Evolutionary conservation across 2,113 vertebrate species (phyloP).

Genomic region (Todiramphus chloris): DNA sequence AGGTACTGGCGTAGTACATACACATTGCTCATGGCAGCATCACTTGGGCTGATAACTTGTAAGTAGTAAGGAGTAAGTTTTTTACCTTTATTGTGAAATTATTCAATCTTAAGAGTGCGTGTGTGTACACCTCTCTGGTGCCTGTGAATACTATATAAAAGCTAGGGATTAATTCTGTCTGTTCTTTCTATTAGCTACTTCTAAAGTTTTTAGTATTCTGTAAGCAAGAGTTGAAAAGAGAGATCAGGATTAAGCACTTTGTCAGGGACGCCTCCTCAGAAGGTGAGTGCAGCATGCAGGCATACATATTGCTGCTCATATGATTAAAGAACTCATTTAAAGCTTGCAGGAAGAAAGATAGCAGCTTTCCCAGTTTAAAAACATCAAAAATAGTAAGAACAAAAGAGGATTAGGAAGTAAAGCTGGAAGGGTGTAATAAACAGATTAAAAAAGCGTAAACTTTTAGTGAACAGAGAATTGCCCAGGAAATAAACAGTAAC

Average conservation of each 20-base stretch:
- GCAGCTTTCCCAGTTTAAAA: not conserved
- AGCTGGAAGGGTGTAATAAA: not conserved
- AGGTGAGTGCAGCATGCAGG: not conserved
- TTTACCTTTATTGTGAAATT: not conserved
- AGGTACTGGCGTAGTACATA: rapidly evolving
- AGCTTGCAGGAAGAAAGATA: not conserved
- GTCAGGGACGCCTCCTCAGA: not conserved
- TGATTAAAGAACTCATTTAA: not conserved
- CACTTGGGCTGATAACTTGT: not conserved
- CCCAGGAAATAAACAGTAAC: not conserved
- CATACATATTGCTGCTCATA: not conserved
- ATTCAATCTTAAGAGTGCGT: not conserved
- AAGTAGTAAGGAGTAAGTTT: not conserved
- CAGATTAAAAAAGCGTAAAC: not conserved
- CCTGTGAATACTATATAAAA: not conserved
- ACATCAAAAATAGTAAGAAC: not conserved
- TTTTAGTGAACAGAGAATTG: not conserved
- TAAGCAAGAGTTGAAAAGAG: not conserved
- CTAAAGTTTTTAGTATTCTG: not conserved
- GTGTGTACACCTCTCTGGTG: not conserved
- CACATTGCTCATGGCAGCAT: not conserved
- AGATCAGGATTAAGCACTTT: not conserved
- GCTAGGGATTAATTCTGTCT: not conserved
- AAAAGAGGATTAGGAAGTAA: constrained; percentile 1
- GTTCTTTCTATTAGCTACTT: not conserved